Evolutionary conservation across 2,888 invertebrate genomes (phyloP), one percentile per base, ranked within the genome.

Genomic region (Pachymerium ferrugineum): DNA sequence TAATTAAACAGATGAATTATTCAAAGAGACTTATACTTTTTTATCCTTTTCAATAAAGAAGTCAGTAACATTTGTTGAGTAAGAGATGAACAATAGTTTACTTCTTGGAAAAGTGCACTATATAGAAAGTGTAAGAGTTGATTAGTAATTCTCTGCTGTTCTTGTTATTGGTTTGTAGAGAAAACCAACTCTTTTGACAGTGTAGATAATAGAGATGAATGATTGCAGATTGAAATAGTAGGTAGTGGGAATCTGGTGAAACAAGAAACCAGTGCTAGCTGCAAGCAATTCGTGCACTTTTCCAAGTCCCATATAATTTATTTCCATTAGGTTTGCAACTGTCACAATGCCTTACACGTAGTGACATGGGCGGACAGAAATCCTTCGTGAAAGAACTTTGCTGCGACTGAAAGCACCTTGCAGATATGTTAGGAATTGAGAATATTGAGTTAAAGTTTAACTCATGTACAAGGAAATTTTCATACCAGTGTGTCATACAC

Each of bases 241-340:
- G 62, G 22, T 62, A 28, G 62, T 14, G 3, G 16, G 6, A 25
- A 28, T 25, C 8, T 25, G 62, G 25, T 28, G 62, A 62, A 62
- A 62, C 62, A 54, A 54, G 22, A 62, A 62, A 62, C 62, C 25
- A 28, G 22, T 12, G 62, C 25, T 3, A 25, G 25, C 28, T 62
- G 22, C 12, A 12, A n/a, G 14, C 19, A 25, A 25, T 25, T 54
- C 54, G 19, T 25, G 54, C 54, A 10, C 22, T 22, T 14, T 54
- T 54, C 54, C 22, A 10, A 22, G 22, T 54, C 19, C 1, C 62
- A 62, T 62, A 62, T 62, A 62, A 62, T 62, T 28, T 62, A 62
- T 62, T 62, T 62, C 62, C 62, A 62, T 62, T 62, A 62, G 62
- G 62, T 62, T 62, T 62, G 62, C 62, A 62, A 62, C 62, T 62